Evolutionary conservation across 1,140 invertebrate genomes (phyloP), one percentile per base, ranked within the genome.

Genomic region (Saxidomus purpurata): DNA sequence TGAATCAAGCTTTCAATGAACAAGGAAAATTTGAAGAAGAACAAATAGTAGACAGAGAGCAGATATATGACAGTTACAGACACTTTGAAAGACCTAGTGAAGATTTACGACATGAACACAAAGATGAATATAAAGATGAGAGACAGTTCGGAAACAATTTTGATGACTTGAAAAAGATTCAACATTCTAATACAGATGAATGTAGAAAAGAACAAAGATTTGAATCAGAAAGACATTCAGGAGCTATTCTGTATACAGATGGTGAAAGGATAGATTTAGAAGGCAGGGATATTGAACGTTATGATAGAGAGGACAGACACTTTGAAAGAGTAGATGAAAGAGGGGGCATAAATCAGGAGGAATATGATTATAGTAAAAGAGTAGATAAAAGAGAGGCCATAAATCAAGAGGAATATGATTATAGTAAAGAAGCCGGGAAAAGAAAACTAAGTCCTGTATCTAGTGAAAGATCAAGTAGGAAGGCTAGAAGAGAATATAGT

Each of bases 381-480:
- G 34, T 38, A 77, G 34, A 40, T n/a, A n/a, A 40, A 11, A 38
- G 34, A 11, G 40, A 43, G 9, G 47, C 19, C 3, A 77, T 28
- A 25, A 17, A 36, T 19, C 13, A 28, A 19, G 76, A 49, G 25
- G 31, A 80, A 38, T 52, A 19, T n/a, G 22, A 80, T 80, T 22
- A 49, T 13, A 80, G 22, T 22, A 19, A 19, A 22, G 63, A 84
- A 25, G 38, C 28, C 6, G 67, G 38, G 36, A 86, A 87, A 87
- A 55, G 85, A 63, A 87, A 69, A 74, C 74, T 38, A n/a, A 87
- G 76, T 43, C 55, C 74, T 47, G 49, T 61, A 15, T 63, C 85
- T 31, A 28, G 15, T n/a, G 55, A 67, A 17, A 25, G 3, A 38
- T 31, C 31, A 13, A 61, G 49, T 28, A 87, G 49, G 34, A 79